phyloP scores from a whole-genome alignment of 2,113 vertebrate species.

The Podiceps cristatus region DNA sequence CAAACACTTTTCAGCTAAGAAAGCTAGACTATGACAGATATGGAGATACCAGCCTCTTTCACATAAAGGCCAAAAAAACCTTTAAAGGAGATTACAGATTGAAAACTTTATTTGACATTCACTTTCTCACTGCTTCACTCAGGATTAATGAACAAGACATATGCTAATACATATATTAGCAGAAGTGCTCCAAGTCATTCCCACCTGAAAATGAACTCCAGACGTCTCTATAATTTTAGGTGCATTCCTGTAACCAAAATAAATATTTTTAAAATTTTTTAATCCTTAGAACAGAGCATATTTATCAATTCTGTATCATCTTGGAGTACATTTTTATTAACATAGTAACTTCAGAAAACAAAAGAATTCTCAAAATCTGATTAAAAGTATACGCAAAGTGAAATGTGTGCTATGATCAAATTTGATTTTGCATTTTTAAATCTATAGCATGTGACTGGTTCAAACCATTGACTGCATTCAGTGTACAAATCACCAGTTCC shows the following conservation, averaged over 20 bases:
- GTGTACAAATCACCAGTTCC: background rate
- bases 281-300: background rate
- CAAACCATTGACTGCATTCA: background rate
- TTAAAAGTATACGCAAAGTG: background rate
- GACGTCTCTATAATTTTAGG: constrained; percentile 96
- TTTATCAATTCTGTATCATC: background rate
- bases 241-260: constrained; percentile 78
- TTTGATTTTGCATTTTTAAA: background rate
- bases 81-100: background rate
- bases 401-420: background rate
- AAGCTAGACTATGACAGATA: background rate
- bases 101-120: background rate
- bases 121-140: background rate
- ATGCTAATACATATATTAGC: background rate
- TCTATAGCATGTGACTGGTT: background rate
- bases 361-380: background rate
- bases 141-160: background rate
- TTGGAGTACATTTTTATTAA: background rate
- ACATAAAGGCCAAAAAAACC: background rate
- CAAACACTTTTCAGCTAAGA: background rate
- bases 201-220: constrained; percentile 98
- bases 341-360: background rate
- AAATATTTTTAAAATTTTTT: background rate
- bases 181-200: constrained; percentile 12
- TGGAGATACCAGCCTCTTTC: background rate